Conservation (phyloP, 2,888 invertebrate genomes). For the Drosophila mettleri region DNA sequence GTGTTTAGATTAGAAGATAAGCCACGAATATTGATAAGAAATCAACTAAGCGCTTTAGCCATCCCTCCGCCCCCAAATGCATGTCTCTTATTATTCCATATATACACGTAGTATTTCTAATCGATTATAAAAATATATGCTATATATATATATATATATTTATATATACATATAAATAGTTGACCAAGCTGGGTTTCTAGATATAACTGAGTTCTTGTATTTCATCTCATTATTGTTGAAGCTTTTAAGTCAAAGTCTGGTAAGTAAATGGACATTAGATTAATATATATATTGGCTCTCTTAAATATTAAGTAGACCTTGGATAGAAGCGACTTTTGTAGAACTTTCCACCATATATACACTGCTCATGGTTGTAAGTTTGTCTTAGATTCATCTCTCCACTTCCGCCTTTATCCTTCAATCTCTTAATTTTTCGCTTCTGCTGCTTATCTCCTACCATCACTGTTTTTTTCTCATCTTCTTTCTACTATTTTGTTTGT, state of each 20-base stretch:
- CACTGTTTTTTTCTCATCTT: too few species aligned
- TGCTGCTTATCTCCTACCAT: too few species aligned
- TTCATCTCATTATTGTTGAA: not conserved
- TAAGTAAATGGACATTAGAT: too few species aligned
- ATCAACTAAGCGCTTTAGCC: not conserved
- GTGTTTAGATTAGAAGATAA: conserved; percentile 11
- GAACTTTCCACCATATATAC: not conserved
- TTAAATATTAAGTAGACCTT: not conserved
- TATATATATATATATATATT: not conserved
- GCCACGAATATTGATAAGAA: conserved; percentile 5
- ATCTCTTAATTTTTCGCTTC: too few species aligned
- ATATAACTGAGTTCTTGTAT: not conserved
- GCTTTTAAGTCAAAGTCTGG: not conserved
- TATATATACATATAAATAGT: not conserved
- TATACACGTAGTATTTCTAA: not conserved
- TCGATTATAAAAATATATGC: not conserved
- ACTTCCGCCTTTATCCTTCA: too few species aligned
- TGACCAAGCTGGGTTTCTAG: not conserved
- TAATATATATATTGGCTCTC: not conserved
- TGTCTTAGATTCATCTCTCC: not conserved
- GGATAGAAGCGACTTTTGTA: not conserved
- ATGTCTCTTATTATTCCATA: not conserved
- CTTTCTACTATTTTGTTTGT: too few species aligned
- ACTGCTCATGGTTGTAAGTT: not conserved
- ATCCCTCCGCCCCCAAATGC: not conserved